Evolutionary conservation across 2,797 vertebrate species (phyloP).

Genomic region (Gymnoscopelus braueri): DNA sequence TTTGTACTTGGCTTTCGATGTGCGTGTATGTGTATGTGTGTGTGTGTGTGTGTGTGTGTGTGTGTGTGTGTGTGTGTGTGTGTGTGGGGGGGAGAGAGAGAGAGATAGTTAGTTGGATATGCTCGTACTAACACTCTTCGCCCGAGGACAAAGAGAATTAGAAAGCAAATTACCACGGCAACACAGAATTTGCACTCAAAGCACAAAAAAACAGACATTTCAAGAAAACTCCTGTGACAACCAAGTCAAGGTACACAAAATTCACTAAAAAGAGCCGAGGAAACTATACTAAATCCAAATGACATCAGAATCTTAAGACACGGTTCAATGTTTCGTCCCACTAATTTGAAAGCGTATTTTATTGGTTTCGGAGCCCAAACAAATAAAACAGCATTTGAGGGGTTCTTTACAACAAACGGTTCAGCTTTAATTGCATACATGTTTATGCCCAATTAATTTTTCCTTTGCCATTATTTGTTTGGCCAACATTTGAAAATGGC

Average conservation of each 20-base stretch:
- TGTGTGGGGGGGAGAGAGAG: slow-evolving; percentile 31
- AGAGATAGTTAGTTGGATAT: slow-evolving; percentile 59
- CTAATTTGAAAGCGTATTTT: neutral
- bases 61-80: slow-evolving; percentile 12
- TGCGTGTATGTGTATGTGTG: slow-evolving; percentile 9
- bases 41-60: slow-evolving; percentile 7
- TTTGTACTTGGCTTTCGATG: neutral
- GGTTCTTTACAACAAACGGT: neutral
- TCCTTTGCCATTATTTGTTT: slow-evolving; percentile 7
- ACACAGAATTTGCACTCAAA: slow-evolving; percentile 74
- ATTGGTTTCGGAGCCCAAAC: neutral
- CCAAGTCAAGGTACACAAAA: slow-evolving; percentile 51
- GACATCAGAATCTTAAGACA: no score
- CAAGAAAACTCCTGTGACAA: slow-evolving; percentile 57
- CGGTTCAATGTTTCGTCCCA: no score
- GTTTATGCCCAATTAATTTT: neutral
- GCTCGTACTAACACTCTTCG: slow-evolving; percentile 72
- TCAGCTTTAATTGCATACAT: neutral
- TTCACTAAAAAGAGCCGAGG: slow-evolving; percentile 42
- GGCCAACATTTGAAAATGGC: slow-evolving; percentile 10
- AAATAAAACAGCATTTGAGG: neutral
- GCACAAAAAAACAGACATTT: slow-evolving; percentile 69
- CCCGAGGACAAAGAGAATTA: slow-evolving; percentile 79
- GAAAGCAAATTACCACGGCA: slow-evolving; percentile 77
- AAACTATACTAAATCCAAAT: slow-evolving; percentile 35